phyloP scores from a whole-genome alignment of 2,888 invertebrate genomes.

The Tolmerus cingulatus region DNA sequence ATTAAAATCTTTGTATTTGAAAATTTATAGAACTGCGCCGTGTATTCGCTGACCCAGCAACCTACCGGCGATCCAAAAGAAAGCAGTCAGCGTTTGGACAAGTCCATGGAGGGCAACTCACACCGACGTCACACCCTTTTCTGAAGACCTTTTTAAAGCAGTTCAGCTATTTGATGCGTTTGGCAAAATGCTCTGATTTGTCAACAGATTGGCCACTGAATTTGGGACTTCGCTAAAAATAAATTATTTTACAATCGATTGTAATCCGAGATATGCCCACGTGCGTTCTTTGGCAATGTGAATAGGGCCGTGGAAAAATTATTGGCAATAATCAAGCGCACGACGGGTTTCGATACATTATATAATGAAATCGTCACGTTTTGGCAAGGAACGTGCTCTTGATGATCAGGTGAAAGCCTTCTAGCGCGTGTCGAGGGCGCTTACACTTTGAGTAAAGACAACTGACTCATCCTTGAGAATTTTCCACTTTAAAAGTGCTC shows the following conservation, averaged over 20 bases:
- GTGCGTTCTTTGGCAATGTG: not conserved
- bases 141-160: not conserved
- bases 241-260: not conserved
- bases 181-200: not conserved
- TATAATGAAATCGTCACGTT: slow-evolving; percentile 1
- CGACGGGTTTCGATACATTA: not conserved
- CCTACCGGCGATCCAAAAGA: not conserved
- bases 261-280: not conserved
- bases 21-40: not conserved
- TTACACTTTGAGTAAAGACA: not conserved
- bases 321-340: not conserved
- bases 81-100: not conserved
- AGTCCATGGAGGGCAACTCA: not conserved
- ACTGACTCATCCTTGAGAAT: slow-evolving; percentile 7
- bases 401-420: not conserved
- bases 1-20: not conserved
- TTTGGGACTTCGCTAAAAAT: not conserved
- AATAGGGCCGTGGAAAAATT: not conserved
- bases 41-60: not conserved
- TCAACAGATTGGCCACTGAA: not conserved
- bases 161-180: not conserved
- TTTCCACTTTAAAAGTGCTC: not conserved
- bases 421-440: not conserved
- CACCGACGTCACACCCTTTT: not conserved
- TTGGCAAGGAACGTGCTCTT: not conserved